Percentiles rank a stretch among this genome's conserved stretches.
Conservation (phyloP, 2,888 invertebrate species). For the Dilophus febrilis region DNA sequence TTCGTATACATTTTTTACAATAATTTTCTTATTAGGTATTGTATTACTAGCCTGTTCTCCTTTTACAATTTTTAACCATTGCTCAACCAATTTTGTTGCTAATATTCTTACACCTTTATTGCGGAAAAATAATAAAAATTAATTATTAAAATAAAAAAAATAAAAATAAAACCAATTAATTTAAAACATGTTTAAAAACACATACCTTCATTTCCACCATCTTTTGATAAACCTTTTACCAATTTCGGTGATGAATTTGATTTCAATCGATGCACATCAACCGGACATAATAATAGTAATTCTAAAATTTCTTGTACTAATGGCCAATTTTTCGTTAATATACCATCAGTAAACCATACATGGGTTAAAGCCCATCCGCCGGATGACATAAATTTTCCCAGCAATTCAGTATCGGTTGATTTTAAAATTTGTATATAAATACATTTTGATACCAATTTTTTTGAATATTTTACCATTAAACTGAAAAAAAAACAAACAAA, state of each 20-base stretch:
- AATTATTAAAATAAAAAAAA: no score
- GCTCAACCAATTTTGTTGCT: constrained; percentile 68
- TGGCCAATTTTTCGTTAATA: constrained; percentile 68
- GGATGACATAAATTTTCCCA: constrained; percentile 75
- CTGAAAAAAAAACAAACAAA: constrained; percentile 37
- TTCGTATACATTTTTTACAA: background rate
- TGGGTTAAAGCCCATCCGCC: constrained; percentile 88
- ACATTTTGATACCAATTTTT: constrained; percentile 88
- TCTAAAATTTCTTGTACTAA: constrained; percentile 74
- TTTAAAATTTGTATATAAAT: constrained; percentile 86
- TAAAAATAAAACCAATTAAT: no score
- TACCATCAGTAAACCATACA: constrained; percentile 79
- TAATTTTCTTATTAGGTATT: constrained; percentile 9
- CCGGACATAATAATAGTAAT: constrained; percentile 70
- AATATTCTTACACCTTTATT: constrained; percentile 63
- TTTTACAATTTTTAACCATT: constrained; percentile 81
- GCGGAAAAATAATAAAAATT: no score
- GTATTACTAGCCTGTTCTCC: constrained; percentile 38
- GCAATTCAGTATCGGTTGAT: constrained; percentile 63
- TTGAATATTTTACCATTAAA: constrained; percentile 89
- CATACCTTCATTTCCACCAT: constrained; percentile 66
- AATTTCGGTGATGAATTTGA: constrained; percentile 84
- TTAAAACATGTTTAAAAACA: no score
- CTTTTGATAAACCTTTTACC: constrained; percentile 72
- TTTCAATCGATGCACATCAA: constrained; percentile 77